Evolutionary conservation across 2,113 vertebrate genomes (phyloP), one percentile per base, ranked within the genome.

Genomic region (Lipotes vexillifer): DNA sequence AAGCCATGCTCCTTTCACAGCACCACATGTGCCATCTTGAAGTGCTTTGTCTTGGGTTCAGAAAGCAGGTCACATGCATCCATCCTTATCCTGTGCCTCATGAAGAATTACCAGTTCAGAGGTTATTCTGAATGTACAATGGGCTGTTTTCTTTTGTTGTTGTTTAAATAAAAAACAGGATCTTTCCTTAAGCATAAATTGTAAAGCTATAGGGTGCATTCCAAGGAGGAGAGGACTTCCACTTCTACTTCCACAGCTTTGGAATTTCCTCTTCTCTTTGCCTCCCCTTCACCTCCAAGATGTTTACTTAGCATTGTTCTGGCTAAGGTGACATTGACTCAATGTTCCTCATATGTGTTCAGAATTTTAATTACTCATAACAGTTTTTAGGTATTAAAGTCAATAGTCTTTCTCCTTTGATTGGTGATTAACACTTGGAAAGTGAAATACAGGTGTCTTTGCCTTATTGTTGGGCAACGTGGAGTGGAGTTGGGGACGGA

Each of bases 401-500:
- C 77, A 71, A 38, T 27, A 15, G 2, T 20, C 8, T 46, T 31
- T 46, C 41, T 44, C 25, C 11, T 57, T 59, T 33, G 36, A 46
- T 41, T 57, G 7, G 1, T 75, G 86, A 59, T 57, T 41, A 84
- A 46, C 8, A 61, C 27, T 27, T n/a, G 36, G 8, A 57, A 38
- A 33, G 13, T 49, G 8, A 8, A 57, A 33, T 18, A 38, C 77
- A 41, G 10, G 8, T 44, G 4, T 63, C 27, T 33, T 55, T 41
- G 59, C 6, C 55, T 85, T 46, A 8, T 2, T 57, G 1, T 3
- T 36, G 44, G 44, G 25, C 46, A 46, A 3, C 2, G 0, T 14
- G 31, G n/a, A 2, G 10, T 27, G 38, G 46, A 44, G 9, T 0
- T 18, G 6, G 65, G 17, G 11, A 15, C 0, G 0, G 3, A 1